A percentile compares a stretch with the other conserved stretches of the same genome.
phyloP scores from a whole-genome alignment of 1,140 invertebrate species.

The Lordiphosa clarofinis region DNA sequence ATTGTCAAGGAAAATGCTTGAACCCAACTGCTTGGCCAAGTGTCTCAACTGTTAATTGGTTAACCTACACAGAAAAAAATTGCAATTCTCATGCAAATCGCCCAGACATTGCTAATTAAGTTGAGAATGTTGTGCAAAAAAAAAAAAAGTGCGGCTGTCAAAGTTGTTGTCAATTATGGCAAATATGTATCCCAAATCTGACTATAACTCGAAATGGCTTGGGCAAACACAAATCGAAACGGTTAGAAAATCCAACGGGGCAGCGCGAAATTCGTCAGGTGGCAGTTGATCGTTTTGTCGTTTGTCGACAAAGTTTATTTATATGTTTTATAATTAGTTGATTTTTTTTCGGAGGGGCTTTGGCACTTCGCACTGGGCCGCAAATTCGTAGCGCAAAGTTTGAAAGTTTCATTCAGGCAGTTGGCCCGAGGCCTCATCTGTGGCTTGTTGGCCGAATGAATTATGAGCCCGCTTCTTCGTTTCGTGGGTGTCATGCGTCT shows the following conservation, averaged over 20 bases:
- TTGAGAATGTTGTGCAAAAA: constrained; percentile 7
- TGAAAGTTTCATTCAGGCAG: constrained; percentile 14
- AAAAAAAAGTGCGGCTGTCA: too few relatives aligned
- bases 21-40: too few relatives aligned
- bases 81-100: constrained; percentile 9
- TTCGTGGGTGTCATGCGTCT: too few relatives aligned
- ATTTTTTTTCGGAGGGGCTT: constrained; percentile 2
- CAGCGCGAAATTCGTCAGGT: constrained; percentile 9
- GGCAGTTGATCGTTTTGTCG: background rate
- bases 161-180: constrained; percentile 3
- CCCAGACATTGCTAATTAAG: constrained; percentile 32
- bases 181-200: constrained; percentile 5
- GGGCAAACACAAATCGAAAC: constrained; percentile 2
- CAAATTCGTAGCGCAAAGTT: constrained; percentile 13
- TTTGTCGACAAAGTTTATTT: constrained; percentile 6
- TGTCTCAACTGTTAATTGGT: constrained; percentile 1
- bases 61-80: constrained; percentile 1
- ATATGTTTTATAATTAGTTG: constrained; percentile 8
- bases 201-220: background rate
- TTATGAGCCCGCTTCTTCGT: constrained; percentile 2
- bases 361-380: constrained; percentile 9
- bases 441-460: constrained; percentile 5
- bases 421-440: background rate
- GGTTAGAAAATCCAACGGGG: constrained; percentile 1
- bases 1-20: too few relatives aligned